Evolutionary conservation across 2,797 vertebrate genomes (phyloP), one percentile per base, ranked within the genome.

Genomic region (Liparis tanakae): DNA sequence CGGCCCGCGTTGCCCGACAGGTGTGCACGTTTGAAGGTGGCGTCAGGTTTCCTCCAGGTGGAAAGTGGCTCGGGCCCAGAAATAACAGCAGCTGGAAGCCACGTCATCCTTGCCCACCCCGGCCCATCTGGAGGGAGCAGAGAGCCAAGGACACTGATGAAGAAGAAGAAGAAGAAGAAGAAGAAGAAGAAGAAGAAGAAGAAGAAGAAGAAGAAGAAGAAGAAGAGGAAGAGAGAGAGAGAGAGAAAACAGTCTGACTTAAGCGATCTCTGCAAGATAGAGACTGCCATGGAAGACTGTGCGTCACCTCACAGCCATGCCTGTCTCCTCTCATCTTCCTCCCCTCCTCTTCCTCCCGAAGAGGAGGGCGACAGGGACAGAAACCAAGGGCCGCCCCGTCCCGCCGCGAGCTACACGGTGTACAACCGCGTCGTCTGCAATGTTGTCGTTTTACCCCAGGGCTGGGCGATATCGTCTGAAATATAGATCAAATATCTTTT

Each of bases 121-220:
- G 66, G 78, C 78, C 85, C 85, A 87, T 90, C 87, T 89, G 88
- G 84, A 84, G 76, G 61, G 72, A 88, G 75, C 63, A 72, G 62
- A 81, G 53, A 82, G 70, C 82, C 87, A 90, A 89, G 90, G 90
- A 89, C 88, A 85, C 79, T 86, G 85, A 88, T 85, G 81, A 69
- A 76, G 70, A 61, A 71, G 41, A 68, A n/a, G n/a, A n/a, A n/a
- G n/a, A n/a, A n/a, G n/a, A n/a, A n/a, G n/a, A n/a, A n/a, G n/a
- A n/a, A n/a, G n/a, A n/a, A n/a, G n/a, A n/a, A n/a, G n/a, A n/a
- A n/a, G n/a, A n/a, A n/a, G n/a, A n/a, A n/a, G n/a, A n/a, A n/a
- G n/a, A n/a, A n/a, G n/a, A n/a, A n/a, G n/a, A n/a, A n/a, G n/a
- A n/a, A n/a, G n/a, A n/a, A n/a, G n/a, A n/a, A n/a, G n/a, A n/a